Evolutionary conservation across 2,888 invertebrate species (phyloP), one percentile per base, ranked within the genome.

Genomic region (Chloroclysta siterata): DNA sequence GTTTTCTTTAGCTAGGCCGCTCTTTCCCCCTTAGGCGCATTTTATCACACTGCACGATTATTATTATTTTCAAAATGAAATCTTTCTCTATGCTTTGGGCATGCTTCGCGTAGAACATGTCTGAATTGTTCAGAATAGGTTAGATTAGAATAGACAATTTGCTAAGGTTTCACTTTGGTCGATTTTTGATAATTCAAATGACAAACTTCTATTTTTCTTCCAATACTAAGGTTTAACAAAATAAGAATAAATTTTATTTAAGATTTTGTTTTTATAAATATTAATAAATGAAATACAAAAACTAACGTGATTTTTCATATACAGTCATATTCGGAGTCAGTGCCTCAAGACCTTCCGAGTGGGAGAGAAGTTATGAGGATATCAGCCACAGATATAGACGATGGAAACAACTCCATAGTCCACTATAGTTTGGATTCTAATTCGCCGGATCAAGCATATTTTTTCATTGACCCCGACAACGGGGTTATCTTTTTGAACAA

Each of bases 311-410:
- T 68, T 72, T 75, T 79, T 66, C 77, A 69, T 80, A 72, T 75
- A 76, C 88, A 93, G 93, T 90, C 92, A 54, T 93, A 93, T 84
- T 90, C 91, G 80, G 97, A 97, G 87, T 96, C 96, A 67, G 96
- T 98, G 73, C 96, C 97, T 59, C 96, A 96, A 93, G 97, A 98
- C 88, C 93, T 96, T 74, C 93, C 94, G 65, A 94, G 95, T 65
- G 95, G 94, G 14, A 92, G 94, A 60, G 96, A 96, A 82, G 97
- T 98, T 68, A 97, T 97, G 96, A 94, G 97, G 82, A 97, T 98
- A 83, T 97, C 98, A 65, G 98, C 98, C 14, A 98, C 97, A 36
- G 98, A 98, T 85, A 96, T 97, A 72, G 98, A 99, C 81, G 97
- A 98, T 80, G 97, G 98, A 13, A 95, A 96, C 81, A 99, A 99